These are phyloP conservation scores for Cisticola juncidis DNA, from an alignment of 2,113 vertebrate genomes.

Conservation along the genomic window DNA sequence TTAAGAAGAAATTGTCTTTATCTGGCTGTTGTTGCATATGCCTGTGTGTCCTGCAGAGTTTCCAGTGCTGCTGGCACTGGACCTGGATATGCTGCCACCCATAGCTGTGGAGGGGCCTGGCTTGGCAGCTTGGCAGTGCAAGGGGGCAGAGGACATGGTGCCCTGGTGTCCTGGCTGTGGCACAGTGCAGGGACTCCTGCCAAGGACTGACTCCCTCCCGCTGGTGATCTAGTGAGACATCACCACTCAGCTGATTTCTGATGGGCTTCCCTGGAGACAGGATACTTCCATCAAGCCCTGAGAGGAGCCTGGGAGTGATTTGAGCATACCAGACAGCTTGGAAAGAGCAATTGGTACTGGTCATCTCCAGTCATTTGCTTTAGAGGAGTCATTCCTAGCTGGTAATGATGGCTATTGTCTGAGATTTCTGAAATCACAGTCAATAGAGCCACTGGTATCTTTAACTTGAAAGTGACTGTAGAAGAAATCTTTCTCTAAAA, in stretches of 20 bases:
- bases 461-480: background rate
- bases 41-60: background rate
- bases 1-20: background rate
- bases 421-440: background rate
- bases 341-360: background rate
- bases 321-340: background rate
- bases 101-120: background rate
- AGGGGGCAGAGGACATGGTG: fast-evolving
- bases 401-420: background rate
- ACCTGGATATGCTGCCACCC: background rate
- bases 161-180: background rate
- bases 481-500: background rate
- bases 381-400: background rate
- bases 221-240: background rate
- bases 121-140: background rate
- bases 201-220: background rate
- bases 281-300: background rate
- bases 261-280: background rate
- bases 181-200: background rate
- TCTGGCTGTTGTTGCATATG: background rate
- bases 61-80: background rate
- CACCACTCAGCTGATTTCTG: background rate
- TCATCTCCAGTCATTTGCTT: background rate
- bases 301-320: background rate
- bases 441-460: background rate